phyloP scores from a whole-genome alignment of 2,888 invertebrate species.

The Germaria angustata region DNA sequence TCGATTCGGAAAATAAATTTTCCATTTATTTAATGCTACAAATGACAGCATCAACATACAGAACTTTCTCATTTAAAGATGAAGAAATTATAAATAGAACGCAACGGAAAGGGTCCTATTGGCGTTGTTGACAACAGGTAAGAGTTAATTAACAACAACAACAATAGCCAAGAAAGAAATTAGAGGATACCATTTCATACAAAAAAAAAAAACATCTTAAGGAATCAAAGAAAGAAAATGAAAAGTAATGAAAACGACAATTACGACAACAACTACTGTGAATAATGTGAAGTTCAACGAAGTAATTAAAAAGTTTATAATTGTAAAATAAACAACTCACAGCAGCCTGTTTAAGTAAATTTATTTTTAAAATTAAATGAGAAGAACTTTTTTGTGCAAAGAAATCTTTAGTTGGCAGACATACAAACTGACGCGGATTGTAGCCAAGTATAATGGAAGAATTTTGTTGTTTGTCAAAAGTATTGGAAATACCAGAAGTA shows the following conservation, averaged over 20 bases:
- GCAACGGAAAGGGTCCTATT: neutral
- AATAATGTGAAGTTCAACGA: constrained; percentile 33
- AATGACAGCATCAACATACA: no score
- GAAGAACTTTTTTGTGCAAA: no score
- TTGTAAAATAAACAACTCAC: constrained; percentile 61
- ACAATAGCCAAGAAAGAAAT: constrained; percentile 18
- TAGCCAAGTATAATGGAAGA: no score
- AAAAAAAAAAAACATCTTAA: constrained; percentile 19
- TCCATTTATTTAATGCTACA: no score
- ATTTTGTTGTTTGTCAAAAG: no score
- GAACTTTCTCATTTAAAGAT: no score
- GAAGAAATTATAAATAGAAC: neutral
- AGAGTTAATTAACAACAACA: constrained; percentile 46
- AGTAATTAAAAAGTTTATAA: constrained; percentile 66
- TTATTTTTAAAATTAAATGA: constrained; percentile 22
- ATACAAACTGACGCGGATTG: no score
- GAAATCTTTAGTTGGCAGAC: no score
- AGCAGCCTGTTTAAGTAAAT: constrained; percentile 49
- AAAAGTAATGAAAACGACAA: constrained; percentile 3
- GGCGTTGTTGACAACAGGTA: constrained; percentile 56
- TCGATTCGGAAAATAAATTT: no score
- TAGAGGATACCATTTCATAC: constrained; percentile 38
- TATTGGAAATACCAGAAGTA: no score
- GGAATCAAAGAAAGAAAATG: neutral
- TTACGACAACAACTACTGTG: neutral